A percentile compares a stretch with the other conserved stretches of the same genome.
Evolutionary conservation across 2,888 invertebrate species (phyloP).

Genomic region (Synanthedon myopaeformis): DNA sequence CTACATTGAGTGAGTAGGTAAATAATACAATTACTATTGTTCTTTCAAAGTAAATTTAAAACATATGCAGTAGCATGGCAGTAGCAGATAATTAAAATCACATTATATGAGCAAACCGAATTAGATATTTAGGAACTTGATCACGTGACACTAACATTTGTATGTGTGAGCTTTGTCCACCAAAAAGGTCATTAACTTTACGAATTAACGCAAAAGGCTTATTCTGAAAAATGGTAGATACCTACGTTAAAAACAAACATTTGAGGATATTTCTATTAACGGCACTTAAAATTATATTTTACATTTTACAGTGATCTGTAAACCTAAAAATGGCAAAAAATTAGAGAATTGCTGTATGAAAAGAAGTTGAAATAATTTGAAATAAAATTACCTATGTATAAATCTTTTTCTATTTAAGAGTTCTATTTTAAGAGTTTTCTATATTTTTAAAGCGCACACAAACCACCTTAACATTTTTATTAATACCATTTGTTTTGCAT

Average conservation of each 20-base stretch:
- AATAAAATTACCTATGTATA: neutral
- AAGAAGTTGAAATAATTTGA: neutral
- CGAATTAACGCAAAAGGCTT: neutral
- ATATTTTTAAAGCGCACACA: too few relatives aligned
- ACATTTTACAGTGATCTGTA: too few relatives aligned
- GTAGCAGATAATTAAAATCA: conserved; percentile 26
- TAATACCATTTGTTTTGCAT: too few relatives aligned
- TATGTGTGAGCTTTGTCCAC: conserved; percentile 32
- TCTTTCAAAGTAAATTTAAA: too few relatives aligned
- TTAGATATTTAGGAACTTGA: conserved; percentile 23
- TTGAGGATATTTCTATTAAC: too few relatives aligned
- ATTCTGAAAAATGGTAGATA: neutral
- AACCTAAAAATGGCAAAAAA: too few relatives aligned
- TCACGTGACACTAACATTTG: conserved; percentile 29
- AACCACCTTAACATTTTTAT: too few relatives aligned
- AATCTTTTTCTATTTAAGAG: neutral
- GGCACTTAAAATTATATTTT: too few relatives aligned
- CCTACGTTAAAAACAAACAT: too few relatives aligned
- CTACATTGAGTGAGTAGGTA: too few relatives aligned
- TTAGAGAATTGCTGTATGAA: too few relatives aligned
- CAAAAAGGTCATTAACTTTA: conserved; percentile 11
- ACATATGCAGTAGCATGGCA: conserved; percentile 4
- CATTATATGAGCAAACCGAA: conserved; percentile 26
- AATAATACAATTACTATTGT: too few relatives aligned
- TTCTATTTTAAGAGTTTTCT: neutral